A percentile compares a stretch with the other conserved stretches of the same genome.
These are phyloP conservation scores for Calephelis virginiensis DNA, from an alignment of 1,140 invertebrate genomes.

Conservation along the genomic window DNA sequence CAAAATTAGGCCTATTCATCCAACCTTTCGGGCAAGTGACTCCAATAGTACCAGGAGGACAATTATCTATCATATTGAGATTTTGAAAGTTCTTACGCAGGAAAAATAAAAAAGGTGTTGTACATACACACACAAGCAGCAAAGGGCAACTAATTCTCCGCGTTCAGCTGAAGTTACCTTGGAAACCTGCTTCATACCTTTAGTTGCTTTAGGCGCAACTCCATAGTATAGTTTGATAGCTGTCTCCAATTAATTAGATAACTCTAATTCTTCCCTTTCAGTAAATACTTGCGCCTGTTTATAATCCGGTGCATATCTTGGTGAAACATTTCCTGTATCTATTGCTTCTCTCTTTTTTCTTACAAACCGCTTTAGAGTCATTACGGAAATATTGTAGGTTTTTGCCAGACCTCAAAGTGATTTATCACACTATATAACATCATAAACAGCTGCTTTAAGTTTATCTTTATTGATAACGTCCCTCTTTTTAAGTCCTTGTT, in stretches of 20 bases:
- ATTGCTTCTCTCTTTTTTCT: not conserved
- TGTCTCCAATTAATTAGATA: not conserved
- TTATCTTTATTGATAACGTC: not conserved
- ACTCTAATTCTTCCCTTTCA: not conserved
- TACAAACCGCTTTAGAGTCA: not conserved
- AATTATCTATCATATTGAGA: constrained; percentile 47
- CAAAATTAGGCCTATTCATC: constrained; percentile 50
- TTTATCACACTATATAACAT: not conserved
- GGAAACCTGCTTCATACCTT: not conserved
- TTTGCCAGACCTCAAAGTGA: not conserved
- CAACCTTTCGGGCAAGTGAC: constrained; percentile 51
- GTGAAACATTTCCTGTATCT: not conserved
- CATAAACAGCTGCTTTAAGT: not conserved
- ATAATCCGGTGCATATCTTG: not conserved
- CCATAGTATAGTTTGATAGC: not conserved
- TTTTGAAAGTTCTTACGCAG: constrained; percentile 46
- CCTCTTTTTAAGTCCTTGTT: not conserved
- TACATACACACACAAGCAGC: not conserved
- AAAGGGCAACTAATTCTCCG: constrained; percentile 1
- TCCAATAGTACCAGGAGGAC: constrained; percentile 49
- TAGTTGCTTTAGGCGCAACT: not conserved
- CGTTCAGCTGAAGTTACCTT: constrained; percentile 3
- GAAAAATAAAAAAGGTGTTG: not conserved
- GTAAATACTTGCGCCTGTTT: not conserved
- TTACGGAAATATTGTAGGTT: not conserved